A percentile compares a stretch with the other conserved stretches of the same genome.
phyloP scores from a whole-genome alignment of 2,797 vertebrate genomes.

The Micropoecilia bifurca region DNA sequence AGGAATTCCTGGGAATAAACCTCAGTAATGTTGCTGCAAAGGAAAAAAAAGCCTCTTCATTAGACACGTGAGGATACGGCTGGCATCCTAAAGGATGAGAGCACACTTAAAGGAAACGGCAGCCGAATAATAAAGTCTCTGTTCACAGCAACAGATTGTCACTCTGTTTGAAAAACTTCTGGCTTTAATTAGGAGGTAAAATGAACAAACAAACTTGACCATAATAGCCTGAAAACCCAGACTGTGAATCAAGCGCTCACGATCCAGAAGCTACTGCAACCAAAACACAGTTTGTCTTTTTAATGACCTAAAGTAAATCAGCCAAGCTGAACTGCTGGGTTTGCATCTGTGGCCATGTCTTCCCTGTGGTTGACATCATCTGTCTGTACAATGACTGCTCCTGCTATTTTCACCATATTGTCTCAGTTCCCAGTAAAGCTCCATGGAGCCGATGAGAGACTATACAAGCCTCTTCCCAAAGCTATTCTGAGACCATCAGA shows the following conservation, averaged over 20 bases:
- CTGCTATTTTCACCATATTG: constrained; percentile 46
- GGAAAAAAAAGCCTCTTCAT: constrained; percentile 77
- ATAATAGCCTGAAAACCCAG: constrained; percentile 28
- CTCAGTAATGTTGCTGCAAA: constrained; percentile 43
- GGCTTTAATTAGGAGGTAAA: constrained; percentile 52
- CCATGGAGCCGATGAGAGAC: constrained; percentile 38
- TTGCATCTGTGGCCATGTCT: constrained; percentile 41
- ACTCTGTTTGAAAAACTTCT: constrained; percentile 42
- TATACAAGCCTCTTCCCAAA: constrained; percentile 36
- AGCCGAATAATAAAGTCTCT: constrained; percentile 40
- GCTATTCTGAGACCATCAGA: constrained; percentile 45
- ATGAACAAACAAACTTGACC: constrained; percentile 22
- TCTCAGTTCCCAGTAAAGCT: constrained; percentile 37
- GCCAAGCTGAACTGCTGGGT: constrained; percentile 26
- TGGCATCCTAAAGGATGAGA: constrained; percentile 3
- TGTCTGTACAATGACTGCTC: constrained; percentile 33
- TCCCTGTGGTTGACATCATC: constrained; percentile 53
- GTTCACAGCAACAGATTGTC: constrained; percentile 15
- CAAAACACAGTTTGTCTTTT: constrained; percentile 53
- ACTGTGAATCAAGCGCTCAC: constrained; percentile 34
- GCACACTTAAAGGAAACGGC: constrained; percentile 50
- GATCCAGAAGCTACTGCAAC: constrained; percentile 47
- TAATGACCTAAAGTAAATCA: constrained; percentile 54
- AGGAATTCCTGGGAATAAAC: constrained; percentile 74
- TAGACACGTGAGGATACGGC: constrained; percentile 30